Evolutionary conservation across 2,797 vertebrate species (phyloP), one percentile per base, ranked within the genome.

Genomic region (Anas bernieri): DNA sequence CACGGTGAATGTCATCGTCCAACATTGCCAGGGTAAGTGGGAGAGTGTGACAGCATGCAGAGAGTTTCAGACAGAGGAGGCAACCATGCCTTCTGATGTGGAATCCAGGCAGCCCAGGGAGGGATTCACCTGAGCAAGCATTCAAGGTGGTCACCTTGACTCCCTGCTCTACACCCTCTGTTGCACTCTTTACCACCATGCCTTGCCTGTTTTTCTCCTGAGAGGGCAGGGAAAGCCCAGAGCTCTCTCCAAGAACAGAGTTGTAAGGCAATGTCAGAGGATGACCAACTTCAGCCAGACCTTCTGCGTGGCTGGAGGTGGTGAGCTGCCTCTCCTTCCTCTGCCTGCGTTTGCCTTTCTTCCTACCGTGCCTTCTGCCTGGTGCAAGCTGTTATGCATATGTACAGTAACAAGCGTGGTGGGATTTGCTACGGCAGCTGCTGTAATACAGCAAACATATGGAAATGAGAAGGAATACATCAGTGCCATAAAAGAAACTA

Each of bases 31-130:
- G 55, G 33, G 35, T 18, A 25, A 37, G 14, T 2, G 0, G 30
- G 11, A 67, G 46, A 46, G 11, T 0, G 1, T 5, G 48, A 16
- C 9, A 12, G 28, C 1, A 0, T 30, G 18, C 1, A 5, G 12
- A 45, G 48, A 46, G n/a, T 17, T 90, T 62, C 31, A 73, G 46
- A 8, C 4, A 11, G 23, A 88, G 21, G 30, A 90, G 31, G 31
- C 50, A 48, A 31, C 28, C 1, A 0, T 35, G 16, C 7, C 25
- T 35, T 8, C 43, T 43, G 68, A n/a, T 1, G 1, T 7, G 59
- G 28, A 15, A 15, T 6, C 30, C 52, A 43, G 50, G 63, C 18
- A 91, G 18, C 12, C 28, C 28, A 23, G 12, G 28, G 28, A 54
- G 23, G 4, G 11, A 18, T 43, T 76, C 14, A 2, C 17, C 6